Percentiles rank a stretch among this genome's conserved stretches.
These are phyloP conservation scores for Indicator maculatus DNA, from an alignment of 2,113 vertebrate genomes.

Conservation along the genomic window DNA sequence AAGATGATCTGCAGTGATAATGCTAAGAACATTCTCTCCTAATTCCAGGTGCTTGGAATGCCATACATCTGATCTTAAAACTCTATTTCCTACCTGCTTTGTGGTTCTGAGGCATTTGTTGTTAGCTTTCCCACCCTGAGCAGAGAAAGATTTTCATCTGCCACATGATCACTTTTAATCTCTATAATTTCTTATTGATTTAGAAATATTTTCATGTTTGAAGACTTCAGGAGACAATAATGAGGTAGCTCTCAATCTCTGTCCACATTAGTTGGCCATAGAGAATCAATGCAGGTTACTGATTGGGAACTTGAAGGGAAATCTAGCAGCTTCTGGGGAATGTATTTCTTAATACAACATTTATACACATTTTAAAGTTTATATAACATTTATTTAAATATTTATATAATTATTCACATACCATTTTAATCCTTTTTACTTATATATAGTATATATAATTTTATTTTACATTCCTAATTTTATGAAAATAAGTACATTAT, in stretches of 20 bases:
- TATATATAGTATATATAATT: too few species aligned
- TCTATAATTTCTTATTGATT: not conserved
- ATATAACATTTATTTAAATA: too few species aligned
- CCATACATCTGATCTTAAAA: not conserved
- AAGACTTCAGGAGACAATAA: not conserved
- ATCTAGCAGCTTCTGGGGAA: too few species aligned
- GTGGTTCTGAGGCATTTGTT: not conserved
- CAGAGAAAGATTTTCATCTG: not conserved
- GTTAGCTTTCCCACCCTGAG: not conserved
- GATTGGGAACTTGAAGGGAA: not conserved
- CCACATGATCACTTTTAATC: not conserved
- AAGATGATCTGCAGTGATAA: not conserved
- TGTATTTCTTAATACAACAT: too few species aligned
- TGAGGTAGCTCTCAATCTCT: not conserved
- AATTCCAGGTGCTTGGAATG: not conserved
- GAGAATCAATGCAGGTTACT: not conserved
- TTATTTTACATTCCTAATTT: too few species aligned
- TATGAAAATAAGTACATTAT: too few species aligned
- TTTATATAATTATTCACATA: too few species aligned
- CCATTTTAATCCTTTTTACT: too few species aligned
- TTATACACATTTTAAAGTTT: too few species aligned
- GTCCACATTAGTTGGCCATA: not conserved
- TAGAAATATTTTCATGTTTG: not conserved
- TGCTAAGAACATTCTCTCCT: not conserved
- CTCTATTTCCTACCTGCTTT: not conserved